Evolutionary conservation across 2,797 vertebrate genomes (phyloP), one percentile per base, ranked within the genome.

Genomic region (Trachops cirrhosus): DNA sequence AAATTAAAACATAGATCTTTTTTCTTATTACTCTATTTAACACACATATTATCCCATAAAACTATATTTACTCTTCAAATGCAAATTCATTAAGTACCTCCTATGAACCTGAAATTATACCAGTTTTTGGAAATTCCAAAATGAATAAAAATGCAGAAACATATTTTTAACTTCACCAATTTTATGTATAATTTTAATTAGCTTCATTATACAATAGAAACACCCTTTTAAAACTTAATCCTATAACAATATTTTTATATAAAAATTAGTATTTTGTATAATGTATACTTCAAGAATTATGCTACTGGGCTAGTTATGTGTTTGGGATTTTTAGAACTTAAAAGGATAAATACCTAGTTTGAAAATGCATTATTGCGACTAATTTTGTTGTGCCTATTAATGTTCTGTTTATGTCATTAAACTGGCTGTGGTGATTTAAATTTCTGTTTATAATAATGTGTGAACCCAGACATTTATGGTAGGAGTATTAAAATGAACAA

Each of bases 301-400:
- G 2, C 19, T 89, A 41, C 70, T 54, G 64, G 32, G 39, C 91
- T 96, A 82, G 59, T 64, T 83, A 88, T 89, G 46, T 85, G 41
- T 91, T 96, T 59, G 10, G 4, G 19, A 7, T 44, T 94, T 94
- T 93, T 84, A 93, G 41, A 96, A 88, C 32, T 88, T 50, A 22
- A 12, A 44, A 89, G 44, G 44, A 96, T 91, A 94, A 96, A 96
- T 88, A 89, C 32, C 57, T 91, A 87, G 34, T 75, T 95, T 95
- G 87, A 94, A 96, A 96, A 83, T 95, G 48, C 48, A 78, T 94
- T 95, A 95, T 97, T 87, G 52, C 24, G 91, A n/a, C 86, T 97
- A 95, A 96, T 97, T 97, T 95, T 90, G 59, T 95, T 95, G n/a
- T 80, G 67, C 32, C 39, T 96, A 93, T 96, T 96, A 97, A 85